A percentile compares a stretch with the other conserved stretches of the same genome.
These are phyloP conservation scores for Acromyrmex heyeri DNA, from an alignment of 1,140 invertebrate genomes.

Conservation along the genomic window DNA sequence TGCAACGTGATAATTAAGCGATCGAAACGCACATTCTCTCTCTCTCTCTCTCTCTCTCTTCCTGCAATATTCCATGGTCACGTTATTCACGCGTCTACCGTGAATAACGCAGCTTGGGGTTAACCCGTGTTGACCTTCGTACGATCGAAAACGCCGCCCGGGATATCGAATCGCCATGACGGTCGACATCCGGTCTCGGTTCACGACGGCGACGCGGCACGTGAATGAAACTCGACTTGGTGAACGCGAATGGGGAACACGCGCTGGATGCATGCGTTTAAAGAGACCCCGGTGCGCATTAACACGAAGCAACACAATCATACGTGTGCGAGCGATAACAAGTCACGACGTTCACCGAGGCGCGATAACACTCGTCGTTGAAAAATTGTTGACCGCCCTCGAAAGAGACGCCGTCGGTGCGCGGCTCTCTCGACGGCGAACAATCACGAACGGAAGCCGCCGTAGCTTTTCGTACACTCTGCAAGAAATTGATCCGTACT, in stretches of 20 bases:
- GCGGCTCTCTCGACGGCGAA: neutral
- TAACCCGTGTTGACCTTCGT: conserved; percentile 48
- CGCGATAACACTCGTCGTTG: conserved; percentile 43
- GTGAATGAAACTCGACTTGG: conserved; percentile 50
- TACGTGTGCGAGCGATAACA: conserved; percentile 59
- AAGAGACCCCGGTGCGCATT: conserved; percentile 68
- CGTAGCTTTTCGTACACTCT: neutral
- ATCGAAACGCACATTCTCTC: neutral
- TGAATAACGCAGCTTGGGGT: conserved; percentile 5
- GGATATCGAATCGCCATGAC: conserved; percentile 38
- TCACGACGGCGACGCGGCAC: conserved; percentile 20
- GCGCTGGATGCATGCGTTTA: conserved; percentile 74
- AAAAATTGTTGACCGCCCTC: conserved; percentile 42
- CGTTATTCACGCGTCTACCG: neutral
- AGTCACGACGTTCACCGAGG: conserved; percentile 30
- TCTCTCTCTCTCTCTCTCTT: neutral
- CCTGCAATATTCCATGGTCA: neutral
- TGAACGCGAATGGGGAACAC: conserved; percentile 69
- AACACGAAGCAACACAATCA: conserved; percentile 63
- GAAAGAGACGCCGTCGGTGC: neutral
- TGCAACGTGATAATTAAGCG: conserved; percentile 40
- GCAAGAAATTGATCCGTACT: neutral
- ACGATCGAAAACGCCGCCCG: conserved; percentile 40
- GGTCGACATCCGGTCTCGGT: conserved; percentile 57
- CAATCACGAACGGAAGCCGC: neutral